Percentiles rank a stretch among this genome's conserved stretches.
These are phyloP conservation scores for Sinopyrophorus schimmeli DNA, from an alignment of 2,888 invertebrate species.

Conservation along the genomic window DNA sequence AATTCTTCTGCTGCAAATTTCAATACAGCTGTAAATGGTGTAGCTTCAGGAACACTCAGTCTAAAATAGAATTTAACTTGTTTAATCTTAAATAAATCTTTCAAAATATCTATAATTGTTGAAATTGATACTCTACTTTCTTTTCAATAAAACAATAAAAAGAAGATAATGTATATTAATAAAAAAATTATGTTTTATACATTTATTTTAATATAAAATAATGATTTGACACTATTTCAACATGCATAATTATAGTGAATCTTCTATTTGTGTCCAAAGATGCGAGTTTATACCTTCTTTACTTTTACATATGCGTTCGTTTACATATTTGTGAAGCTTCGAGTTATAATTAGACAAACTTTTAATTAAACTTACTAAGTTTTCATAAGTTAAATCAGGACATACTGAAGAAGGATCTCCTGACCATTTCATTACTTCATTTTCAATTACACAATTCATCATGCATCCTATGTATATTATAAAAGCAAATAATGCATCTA, in stretches of 20 bases:
- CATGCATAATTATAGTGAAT: no score
- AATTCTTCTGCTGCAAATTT: slow-evolving; percentile 99
- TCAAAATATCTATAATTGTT: no score
- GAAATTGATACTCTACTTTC: no score
- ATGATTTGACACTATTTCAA: no score
- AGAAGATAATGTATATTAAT: no score
- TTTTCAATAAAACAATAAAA: no score
- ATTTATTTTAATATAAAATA: no score
- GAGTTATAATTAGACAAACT: slow-evolving; percentile 53
- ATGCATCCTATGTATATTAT: slow-evolving; percentile 56
- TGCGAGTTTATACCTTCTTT: slow-evolving; percentile 49
- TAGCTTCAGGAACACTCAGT: slow-evolving; percentile 93
- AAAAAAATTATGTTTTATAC: no score
- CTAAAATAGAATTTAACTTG: slow-evolving; percentile 56
- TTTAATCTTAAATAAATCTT: no score
- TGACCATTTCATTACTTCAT: slow-evolving; percentile 47
- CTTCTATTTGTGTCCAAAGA: slow-evolving; percentile 54
- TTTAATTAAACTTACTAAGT: slow-evolving; percentile 56
- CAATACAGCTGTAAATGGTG: slow-evolving; percentile 97
- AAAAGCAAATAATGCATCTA: slow-evolving; percentile 53
- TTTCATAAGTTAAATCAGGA: slow-evolving; percentile 58
- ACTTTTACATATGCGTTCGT: slow-evolving; percentile 55
- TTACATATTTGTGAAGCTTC: slow-evolving; percentile 54
- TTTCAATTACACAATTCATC: slow-evolving; percentile 49
- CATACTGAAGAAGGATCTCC: slow-evolving; percentile 46